Base-by-base conservation (phyloP, 2,797 vertebrate genomes). In the Gambusia yucatana region DNA sequence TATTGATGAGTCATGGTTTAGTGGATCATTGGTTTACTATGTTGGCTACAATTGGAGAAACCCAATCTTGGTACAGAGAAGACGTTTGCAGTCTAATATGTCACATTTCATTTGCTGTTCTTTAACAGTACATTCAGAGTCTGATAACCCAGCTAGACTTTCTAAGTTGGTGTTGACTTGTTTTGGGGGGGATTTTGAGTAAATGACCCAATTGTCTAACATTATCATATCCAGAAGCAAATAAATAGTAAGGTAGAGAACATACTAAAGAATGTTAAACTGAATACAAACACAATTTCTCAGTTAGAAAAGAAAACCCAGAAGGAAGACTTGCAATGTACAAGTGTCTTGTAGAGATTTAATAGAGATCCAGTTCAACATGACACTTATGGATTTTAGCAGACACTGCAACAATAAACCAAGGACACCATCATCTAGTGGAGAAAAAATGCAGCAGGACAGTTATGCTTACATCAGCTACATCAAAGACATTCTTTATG, bases 381-480 rank as follows among this genome's bases (percentile, higher is more conserved):
- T 71, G 72, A 52, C 43, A 57, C 74, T 48, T 75, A 39, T 47
- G n/a, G 72, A 75, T 61, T 72, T 48, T 39, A 50, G n/a, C 59
- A 67, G 43, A 44, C 72, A 44, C 43, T 77, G 39, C 3, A 59
- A 55, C 52, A 50, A 75, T 70, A 73, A 76, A 76, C 75, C 52
- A 65, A 73, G 78, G 63, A 85, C 50, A 7, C 2, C 47, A 30
- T 28, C 44, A 48, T 75, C 50, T 39, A 3, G 48, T 14, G 57
- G 72, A 73, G 48, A 48, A 72, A 72, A 41, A 65, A 81, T 63
- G 77, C 71, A 65, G 28, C 39, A 61, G 46, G 71, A 55, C 43
- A 78, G 36, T 44, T 71, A 20, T 77, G 78, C 69, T 76, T 83
- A 69, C 70, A 55, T 84, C 79, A 79, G 78, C 75, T 70, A 36